Base-by-base conservation (phyloP, 2,888 invertebrate species). In the Corbicula japonica region DNA sequence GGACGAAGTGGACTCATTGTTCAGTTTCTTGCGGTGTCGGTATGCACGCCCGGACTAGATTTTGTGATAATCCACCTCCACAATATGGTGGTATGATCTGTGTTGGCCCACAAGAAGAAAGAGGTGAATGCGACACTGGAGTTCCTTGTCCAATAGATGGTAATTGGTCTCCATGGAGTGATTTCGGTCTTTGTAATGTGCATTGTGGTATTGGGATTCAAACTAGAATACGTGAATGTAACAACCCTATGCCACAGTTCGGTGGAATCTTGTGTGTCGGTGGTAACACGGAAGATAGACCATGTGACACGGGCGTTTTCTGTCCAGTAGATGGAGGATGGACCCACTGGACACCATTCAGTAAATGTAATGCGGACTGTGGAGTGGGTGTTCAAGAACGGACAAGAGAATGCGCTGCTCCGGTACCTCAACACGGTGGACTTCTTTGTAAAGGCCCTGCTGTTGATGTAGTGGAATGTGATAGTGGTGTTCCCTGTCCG, bases 301-400 rank as follows among this genome's bases (percentile, higher is more conserved):
- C 70, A 28, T 76, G 76, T 34, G 35, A 76, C 18, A 66, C 76
- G 2, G 68, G 61, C 1, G 41, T 54, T 5, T 35, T 44, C 23
- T 80, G 78, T 52, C 69, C 78, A 18, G 66, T 85, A 2, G 26
- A 80, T 70, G 85, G 85, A 6, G 68, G 58, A 10, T 85, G 85
- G 85, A 60, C 74, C 6, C 5, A 61, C 0, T 85, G 85, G 85
- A 32, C 72, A 10, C 61, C 32, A 2, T 85, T 72, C 58, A 62
- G 69, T n/a, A 52, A 38, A 5, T 85, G 85, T 28, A 63, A 62
- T n/a, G 77, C 58, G 4, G 21, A 12, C n/a, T 85, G 85, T 73
- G 83, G 74, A 5, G 41, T 46, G 4, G 85, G 85, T 0, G n/a
- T 65, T 4, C 38, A 65, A 28, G 21, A 72, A 28, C 61, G 79